These are phyloP conservation scores for Phragmatobia fuliginosa DNA, from an alignment of 2,888 invertebrate species.

Conservation along the genomic window DNA sequence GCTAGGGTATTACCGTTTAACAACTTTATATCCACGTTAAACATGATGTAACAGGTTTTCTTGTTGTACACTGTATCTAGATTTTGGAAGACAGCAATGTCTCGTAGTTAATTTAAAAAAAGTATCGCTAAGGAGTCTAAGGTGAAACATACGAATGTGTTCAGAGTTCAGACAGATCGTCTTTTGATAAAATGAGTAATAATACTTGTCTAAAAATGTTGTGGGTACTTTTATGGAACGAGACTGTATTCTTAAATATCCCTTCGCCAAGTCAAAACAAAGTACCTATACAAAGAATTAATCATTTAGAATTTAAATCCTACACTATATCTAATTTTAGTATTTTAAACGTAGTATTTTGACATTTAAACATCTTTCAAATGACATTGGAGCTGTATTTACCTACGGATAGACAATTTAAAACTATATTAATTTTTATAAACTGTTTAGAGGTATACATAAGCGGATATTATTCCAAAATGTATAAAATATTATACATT, in stretches of 20 bases:
- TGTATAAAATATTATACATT: not conserved
- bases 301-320: slow-evolving; percentile 7
- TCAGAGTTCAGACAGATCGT: not conserved
- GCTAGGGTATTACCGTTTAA: not conserved
- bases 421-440: slow-evolving; percentile 3
- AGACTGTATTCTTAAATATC: not conserved
- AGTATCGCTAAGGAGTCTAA: too few species aligned
- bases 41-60: not conserved
- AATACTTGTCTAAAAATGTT: not conserved
- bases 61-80: not conserved
- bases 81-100: not conserved
- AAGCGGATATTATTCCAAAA: not conserved
- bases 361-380: slow-evolving; percentile 54
- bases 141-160: not conserved
- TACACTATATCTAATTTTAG: slow-evolving; percentile 14
- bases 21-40: not conserved
- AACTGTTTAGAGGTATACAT: not conserved
- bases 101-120: not conserved
- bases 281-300: not conserved
- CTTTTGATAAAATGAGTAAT: not conserved
- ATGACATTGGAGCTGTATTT: slow-evolving; percentile 44
- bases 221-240: not conserved
- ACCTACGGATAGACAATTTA: slow-evolving; percentile 24
- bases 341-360: slow-evolving; percentile 25
- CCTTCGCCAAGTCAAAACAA: not conserved